A percentile compares a stretch with the other conserved stretches of the same genome.
Conservation (phyloP, 2,797 vertebrate genomes). For the Parauchenoglanis ngamensis region DNA sequence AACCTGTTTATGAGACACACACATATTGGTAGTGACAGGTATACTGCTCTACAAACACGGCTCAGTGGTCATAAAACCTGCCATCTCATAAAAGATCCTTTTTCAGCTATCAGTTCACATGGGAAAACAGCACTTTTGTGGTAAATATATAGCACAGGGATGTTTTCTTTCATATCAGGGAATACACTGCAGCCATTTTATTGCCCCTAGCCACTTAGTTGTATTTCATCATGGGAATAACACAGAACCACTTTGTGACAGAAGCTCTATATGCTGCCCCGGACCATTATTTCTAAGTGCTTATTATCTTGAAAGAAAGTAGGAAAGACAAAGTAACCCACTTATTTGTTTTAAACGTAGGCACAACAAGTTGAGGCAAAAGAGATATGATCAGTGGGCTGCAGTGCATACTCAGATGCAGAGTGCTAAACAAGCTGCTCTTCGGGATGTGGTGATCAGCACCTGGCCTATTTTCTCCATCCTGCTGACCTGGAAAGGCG, state of each 20-base stretch:
- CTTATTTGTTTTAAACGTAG: conserved; percentile 21
- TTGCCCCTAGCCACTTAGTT: conserved; percentile 23
- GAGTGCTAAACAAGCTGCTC: conserved; percentile 16
- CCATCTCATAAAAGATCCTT: conserved; percentile 25
- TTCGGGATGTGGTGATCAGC: conserved; percentile 51
- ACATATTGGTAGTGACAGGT: conserved; percentile 42
- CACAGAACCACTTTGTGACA: neutral
- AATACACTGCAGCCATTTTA: conserved; percentile 28
- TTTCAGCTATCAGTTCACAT: conserved; percentile 45
- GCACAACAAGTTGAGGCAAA: neutral
- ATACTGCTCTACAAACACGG: conserved; percentile 42
- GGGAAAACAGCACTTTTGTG: conserved; percentile 39
- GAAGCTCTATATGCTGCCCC: neutral
- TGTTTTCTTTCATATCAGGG: conserved; percentile 36
- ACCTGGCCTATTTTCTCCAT: conserved; percentile 69
- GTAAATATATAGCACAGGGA: conserved; percentile 36
- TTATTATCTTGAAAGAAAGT: conserved; percentile 32
- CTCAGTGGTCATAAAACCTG: conserved; percentile 16
- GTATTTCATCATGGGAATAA: conserved; percentile 31
- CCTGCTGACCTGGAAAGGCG: conserved; percentile 63
- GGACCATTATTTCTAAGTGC: conserved; percentile 11
- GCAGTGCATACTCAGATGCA: conserved; percentile 16
- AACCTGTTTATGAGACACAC: conserved; percentile 35
- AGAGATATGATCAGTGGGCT: neutral
- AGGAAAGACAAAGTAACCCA: conserved; percentile 34